Conservation (phyloP, 2,113 vertebrate genomes). For the Dissostichus mawsoni region DNA sequence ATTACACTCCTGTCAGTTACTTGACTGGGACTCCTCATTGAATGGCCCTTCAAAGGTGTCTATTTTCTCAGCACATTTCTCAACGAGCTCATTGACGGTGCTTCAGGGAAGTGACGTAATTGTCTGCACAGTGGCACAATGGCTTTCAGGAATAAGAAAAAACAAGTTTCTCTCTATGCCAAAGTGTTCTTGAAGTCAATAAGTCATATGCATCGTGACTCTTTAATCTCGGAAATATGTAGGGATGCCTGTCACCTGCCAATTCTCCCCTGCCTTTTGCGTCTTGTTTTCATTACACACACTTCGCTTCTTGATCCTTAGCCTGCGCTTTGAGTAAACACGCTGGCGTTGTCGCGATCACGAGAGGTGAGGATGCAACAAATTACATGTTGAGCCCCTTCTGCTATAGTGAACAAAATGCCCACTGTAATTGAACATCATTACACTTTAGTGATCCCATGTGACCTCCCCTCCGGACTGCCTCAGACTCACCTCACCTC, state of each 20-base stretch:
- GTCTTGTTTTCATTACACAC: not conserved
- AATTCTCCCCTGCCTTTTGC: not conserved
- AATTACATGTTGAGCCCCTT: constrained; percentile 5
- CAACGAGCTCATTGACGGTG: too few relatives aligned
- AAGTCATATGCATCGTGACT: not conserved
- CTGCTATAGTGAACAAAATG: not conserved
- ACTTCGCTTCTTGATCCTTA: not conserved
- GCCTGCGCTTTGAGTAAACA: not conserved
- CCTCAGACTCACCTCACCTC: not conserved
- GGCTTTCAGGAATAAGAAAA: not conserved
- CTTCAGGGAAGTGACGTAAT: too few relatives aligned
- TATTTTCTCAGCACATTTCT: too few relatives aligned
- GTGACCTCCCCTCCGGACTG: not conserved
- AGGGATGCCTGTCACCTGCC: rapidly evolving
- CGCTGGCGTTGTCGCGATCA: not conserved
- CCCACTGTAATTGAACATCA: not conserved
- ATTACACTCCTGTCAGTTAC: too few relatives aligned
- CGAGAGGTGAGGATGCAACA: not conserved
- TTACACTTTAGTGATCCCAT: not conserved
- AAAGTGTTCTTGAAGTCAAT: too few relatives aligned
- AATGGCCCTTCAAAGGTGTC: too few relatives aligned
- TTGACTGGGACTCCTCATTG: too few relatives aligned
- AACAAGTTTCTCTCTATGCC: too few relatives aligned
- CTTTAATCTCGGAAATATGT: not conserved
- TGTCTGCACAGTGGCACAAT: too few relatives aligned